Evolutionary conservation across 2,113 vertebrate genomes (phyloP), one percentile per base, ranked within the genome.

Genomic region (Hydrolagus affinis): DNA sequence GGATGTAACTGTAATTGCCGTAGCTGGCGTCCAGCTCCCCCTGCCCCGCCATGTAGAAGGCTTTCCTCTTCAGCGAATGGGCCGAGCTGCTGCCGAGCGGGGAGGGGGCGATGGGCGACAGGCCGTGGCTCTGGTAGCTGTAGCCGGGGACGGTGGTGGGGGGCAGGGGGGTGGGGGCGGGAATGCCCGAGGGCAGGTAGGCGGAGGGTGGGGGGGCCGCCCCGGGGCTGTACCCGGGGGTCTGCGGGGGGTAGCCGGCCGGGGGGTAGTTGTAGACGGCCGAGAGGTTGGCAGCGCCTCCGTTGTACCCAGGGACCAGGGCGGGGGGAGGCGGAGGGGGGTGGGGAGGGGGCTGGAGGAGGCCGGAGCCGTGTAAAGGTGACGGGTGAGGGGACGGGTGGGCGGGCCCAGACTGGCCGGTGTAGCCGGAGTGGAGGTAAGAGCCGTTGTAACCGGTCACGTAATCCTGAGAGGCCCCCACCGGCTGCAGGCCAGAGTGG

Each of bases 41-140:
- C 92, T 98, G 97, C 90, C 96, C 96, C 88, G 95, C 96, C 97
- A 98, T 98, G 88, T 98, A 99, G 93, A 99, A 99, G 91, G 98
- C 98, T 94, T 99, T 99, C 89, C 98, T 95, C 93, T 99, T 99
- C 90, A 99, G 95, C 87, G 97, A 98, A 91, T 95, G 97, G 88
- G 97, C 96, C 4, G 96, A 95, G 91, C 94, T 97, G 90, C 96
- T 96, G 88, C 95, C 94, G 91, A 98, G 93, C 91, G 96, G 96
- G 57, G 97, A 96, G 0, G 96, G 96, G 0, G 96, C 95, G 3
- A 99, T 96, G 66, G 97, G 97, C 0, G 96, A 95, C 88, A 98
- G 94, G 87, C 93, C 95, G 44, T 98, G 97, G 86, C 95, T 94
- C 93, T 98, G 97, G 92, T 98, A 98, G 89, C 95, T 95, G 90